Evolutionary conservation across 2,797 vertebrate species (phyloP).

Genomic region (Acanthiza pusilla): DNA sequence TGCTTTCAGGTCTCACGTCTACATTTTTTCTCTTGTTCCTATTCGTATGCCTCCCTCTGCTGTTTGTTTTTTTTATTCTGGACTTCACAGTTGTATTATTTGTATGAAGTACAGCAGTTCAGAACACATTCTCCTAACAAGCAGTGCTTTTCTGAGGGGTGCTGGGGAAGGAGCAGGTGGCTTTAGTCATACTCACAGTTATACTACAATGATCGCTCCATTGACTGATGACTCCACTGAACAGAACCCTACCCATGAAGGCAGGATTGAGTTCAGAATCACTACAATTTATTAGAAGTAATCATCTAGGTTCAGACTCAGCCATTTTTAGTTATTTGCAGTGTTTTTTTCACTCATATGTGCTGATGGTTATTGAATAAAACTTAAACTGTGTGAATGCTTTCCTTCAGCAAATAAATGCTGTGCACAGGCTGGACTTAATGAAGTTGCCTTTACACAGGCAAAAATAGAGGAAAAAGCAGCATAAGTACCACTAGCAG

Average conservation of each 20-base stretch:
- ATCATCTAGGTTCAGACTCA: background rate
- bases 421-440: background rate
- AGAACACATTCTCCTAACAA: background rate
- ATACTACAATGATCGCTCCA: background rate
- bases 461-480: background rate
- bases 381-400: background rate
- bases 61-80: background rate
- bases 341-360: background rate
- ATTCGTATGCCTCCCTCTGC: background rate
- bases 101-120: background rate
- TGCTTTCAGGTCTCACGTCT: background rate
- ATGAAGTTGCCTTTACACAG: background rate
- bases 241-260: background rate
- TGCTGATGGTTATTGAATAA: background rate
- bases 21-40: background rate
- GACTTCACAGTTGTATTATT: background rate
- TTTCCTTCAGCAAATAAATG: background rate
- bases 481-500: background rate
- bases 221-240: too few relatives aligned
- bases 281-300: background rate
- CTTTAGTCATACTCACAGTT: background rate
- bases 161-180: background rate
- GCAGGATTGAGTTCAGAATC: background rate
- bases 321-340: background rate
- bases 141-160: background rate